phyloP scores from a whole-genome alignment of 1,140 invertebrate species.

The Teleopsis dalmanni region DNA sequence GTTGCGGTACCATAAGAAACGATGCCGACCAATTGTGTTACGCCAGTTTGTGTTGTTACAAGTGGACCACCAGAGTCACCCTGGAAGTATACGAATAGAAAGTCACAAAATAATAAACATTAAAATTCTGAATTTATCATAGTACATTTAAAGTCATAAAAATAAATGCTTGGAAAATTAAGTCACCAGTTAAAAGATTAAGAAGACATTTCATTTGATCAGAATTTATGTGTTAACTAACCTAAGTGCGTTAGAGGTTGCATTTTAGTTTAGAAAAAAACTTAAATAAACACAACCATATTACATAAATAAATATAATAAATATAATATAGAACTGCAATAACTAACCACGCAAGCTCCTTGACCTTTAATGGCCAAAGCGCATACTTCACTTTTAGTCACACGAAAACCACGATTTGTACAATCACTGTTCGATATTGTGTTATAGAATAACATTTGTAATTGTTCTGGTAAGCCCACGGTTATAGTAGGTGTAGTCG shows the following conservation, averaged over 20 bases:
- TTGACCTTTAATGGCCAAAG: constrained; percentile 38
- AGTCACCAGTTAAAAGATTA: not conserved
- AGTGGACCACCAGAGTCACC: constrained; percentile 70
- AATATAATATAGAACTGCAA: not conserved
- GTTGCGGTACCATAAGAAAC: not conserved
- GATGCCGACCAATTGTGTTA: constrained; percentile 16
- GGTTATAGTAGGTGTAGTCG: constrained; percentile 18
- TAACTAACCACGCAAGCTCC: constrained; percentile 41
- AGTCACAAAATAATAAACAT: not conserved
- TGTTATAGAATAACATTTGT: constrained; percentile 28
- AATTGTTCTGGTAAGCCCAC: constrained; percentile 24
- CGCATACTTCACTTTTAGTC: constrained; percentile 44
- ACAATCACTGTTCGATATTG: constrained; percentile 37
- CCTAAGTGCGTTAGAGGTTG: not conserved
- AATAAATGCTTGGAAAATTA: not conserved
- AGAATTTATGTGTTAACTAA: not conserved
- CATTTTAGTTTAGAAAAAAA: not conserved
- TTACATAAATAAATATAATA: not conserved
- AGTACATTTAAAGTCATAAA: not conserved
- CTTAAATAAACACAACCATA: not conserved
- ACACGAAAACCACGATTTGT: constrained; percentile 28
- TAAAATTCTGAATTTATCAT: not conserved
- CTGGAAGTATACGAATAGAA: constrained; percentile 33
- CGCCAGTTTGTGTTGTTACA: constrained; percentile 28
- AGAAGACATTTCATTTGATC: not conserved